These are phyloP conservation scores for Willisornis vidua DNA, from an alignment of 2,113 vertebrate genomes.

Conservation along the genomic window DNA sequence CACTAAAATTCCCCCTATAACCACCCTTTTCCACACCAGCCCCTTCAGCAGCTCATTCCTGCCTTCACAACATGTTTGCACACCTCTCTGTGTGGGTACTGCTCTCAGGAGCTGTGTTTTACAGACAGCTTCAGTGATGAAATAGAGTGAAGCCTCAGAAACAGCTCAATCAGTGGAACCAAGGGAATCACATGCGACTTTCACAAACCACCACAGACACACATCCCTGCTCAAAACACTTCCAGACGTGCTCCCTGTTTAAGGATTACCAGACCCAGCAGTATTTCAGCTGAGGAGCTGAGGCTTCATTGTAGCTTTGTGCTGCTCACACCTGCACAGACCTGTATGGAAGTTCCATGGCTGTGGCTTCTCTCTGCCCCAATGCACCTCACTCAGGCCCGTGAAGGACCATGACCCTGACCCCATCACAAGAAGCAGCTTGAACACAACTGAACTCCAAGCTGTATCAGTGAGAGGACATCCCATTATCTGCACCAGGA, in stretches of 20 bases:
- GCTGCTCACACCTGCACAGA: not conserved
- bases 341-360: not conserved
- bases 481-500: not conserved
- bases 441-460: not conserved
- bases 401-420: not conserved
- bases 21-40: not conserved
- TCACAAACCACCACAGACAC: not conserved
- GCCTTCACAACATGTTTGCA: not conserved
- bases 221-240: not conserved
- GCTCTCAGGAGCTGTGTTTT: not conserved
- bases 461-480: not conserved
- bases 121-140: not conserved
- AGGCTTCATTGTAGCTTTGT: not conserved
- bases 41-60: not conserved
- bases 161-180: not conserved
- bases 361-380: not conserved
- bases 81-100: not conserved
- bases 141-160: not conserved
- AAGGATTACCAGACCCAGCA: not conserved
- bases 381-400: not conserved
- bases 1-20: not conserved
- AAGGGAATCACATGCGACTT: not conserved
- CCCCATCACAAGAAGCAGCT: not conserved
- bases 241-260: accelerated
- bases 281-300: not conserved